Conservation (phyloP, 2,888 invertebrate species). For the Neria commutata region DNA sequence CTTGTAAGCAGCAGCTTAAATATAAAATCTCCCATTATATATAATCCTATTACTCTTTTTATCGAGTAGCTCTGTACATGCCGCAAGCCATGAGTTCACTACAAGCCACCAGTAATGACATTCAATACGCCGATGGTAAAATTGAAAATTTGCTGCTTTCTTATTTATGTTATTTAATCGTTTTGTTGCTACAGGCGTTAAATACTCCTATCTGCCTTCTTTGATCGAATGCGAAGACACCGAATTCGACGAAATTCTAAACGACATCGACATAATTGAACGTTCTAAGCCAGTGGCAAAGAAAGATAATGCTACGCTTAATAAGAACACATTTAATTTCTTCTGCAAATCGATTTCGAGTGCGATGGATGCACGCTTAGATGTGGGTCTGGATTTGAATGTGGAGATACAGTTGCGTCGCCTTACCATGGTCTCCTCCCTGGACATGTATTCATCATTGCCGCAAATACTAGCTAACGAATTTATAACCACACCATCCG, state of each 20-base stretch:
- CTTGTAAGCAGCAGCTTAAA: slow-evolving; percentile 41
- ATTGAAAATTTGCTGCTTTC: neutral
- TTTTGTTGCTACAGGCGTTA: slow-evolving; percentile 42
- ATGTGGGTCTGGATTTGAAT: slow-evolving; percentile 77
- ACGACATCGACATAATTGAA: slow-evolving; percentile 72
- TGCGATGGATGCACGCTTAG: slow-evolving; percentile 78
- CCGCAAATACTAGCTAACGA: slow-evolving; percentile 59
- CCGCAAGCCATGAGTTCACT: slow-evolving; percentile 30
- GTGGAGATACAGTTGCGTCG: slow-evolving; percentile 78
- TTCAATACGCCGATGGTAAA: slow-evolving; percentile 33
- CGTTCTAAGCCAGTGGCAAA: slow-evolving; percentile 67
- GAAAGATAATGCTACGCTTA: slow-evolving; percentile 59
- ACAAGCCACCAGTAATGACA: slow-evolving; percentile 29
- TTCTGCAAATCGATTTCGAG: slow-evolving; percentile 67
- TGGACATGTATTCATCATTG: slow-evolving; percentile 59
- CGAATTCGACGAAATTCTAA: slow-evolving; percentile 79
- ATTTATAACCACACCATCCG: slow-evolving; percentile 53
- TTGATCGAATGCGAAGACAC: slow-evolving; percentile 83
- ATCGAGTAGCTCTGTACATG: slow-evolving; percentile 33
- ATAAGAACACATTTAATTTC: slow-evolving; percentile 60
- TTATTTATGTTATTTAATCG: neutral
- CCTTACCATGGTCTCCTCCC: slow-evolving; percentile 69
- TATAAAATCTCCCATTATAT: neutral
- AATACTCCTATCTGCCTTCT: slow-evolving; percentile 67
- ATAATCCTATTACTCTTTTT: neutral